These are phyloP conservation scores for Condylura cristata DNA, from an alignment of 2,113 vertebrate genomes.

Conservation along the genomic window DNA sequence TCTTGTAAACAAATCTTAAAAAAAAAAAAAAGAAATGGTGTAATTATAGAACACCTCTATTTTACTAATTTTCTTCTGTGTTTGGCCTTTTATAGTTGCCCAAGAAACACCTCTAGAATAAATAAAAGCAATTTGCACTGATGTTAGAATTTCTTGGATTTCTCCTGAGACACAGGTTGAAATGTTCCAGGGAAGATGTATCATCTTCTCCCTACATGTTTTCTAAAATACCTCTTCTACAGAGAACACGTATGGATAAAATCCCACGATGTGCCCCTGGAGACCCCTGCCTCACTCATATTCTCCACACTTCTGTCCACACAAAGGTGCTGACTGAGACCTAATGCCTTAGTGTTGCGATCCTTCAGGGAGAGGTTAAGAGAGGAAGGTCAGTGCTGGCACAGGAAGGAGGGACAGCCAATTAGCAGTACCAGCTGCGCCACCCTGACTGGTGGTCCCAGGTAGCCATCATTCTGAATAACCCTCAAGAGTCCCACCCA, in stretches of 20 bases:
- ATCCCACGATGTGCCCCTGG: not conserved
- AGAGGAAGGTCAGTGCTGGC: not conserved
- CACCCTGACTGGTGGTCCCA: not conserved
- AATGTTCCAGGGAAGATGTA: constrained; percentile 6
- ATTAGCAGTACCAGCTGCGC: not conserved
- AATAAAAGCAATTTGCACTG: not conserved
- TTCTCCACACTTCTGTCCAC: not conserved
- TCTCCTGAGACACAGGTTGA: not conserved
- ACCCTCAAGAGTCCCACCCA: not conserved
- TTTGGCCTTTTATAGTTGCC: not conserved
- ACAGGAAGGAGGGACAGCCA: not conserved
- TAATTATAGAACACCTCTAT: not conserved
- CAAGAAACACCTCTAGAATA: not conserved
- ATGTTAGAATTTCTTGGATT: constrained; percentile 31
- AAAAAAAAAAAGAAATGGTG: not conserved
- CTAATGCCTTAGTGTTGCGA: constrained; percentile 15
- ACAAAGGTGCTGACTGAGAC: not conserved
- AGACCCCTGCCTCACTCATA: not conserved
- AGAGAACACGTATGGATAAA: not conserved
- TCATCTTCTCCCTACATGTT: not conserved
- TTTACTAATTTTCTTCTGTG: not conserved
- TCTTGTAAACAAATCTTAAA: no score
- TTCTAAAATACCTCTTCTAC: constrained; percentile 3
- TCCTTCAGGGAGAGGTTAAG: not conserved
- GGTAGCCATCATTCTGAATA: not conserved